Evolutionary conservation across 2,888 invertebrate species (phyloP).

Genomic region (Microdon myrmicae): DNA sequence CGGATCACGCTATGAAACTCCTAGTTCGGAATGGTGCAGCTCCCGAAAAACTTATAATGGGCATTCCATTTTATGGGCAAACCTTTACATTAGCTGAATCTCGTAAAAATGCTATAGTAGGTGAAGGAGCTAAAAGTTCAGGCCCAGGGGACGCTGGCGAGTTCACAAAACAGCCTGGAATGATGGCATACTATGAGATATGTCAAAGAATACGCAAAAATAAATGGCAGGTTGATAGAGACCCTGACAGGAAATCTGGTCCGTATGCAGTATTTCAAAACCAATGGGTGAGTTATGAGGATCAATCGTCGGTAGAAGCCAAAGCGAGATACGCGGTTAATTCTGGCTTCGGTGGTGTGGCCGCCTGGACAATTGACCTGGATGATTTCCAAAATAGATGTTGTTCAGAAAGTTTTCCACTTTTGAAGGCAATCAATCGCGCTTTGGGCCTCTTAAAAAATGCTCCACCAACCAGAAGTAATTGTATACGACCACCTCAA

Average conservation of each 20-base stretch:
- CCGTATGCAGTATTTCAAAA: slow-evolving; percentile 82
- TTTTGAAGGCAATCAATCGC: slow-evolving; percentile 80
- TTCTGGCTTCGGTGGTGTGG: slow-evolving; percentile 81
- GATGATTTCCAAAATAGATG: slow-evolving; percentile 89
- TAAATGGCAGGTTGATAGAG: slow-evolving; percentile 75
- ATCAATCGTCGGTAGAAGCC: slow-evolving; percentile 77
- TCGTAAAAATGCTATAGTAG: slow-evolving; percentile 61
- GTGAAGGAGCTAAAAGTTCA: slow-evolving; percentile 73
- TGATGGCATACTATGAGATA: slow-evolving; percentile 88
- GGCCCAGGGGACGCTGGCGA: slow-evolving; percentile 85
- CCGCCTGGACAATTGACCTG: slow-evolving; percentile 88
- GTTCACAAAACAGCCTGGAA: slow-evolving; percentile 85
- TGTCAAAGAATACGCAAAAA: slow-evolving; percentile 77
- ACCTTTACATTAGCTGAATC: slow-evolving; percentile 75
- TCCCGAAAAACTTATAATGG: slow-evolving; percentile 80
- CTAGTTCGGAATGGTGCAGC: slow-evolving; percentile 79
- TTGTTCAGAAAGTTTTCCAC: slow-evolving; percentile 81
- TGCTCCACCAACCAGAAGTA: slow-evolving; percentile 69
- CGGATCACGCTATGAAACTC: slow-evolving; percentile 83
- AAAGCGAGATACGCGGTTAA: slow-evolving; percentile 81
- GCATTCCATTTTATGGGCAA: slow-evolving; percentile 89
- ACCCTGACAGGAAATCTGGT: slow-evolving; percentile 70
- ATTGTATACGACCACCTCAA: slow-evolving; percentile 77
- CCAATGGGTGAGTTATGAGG: slow-evolving; percentile 93
- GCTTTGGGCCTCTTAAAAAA: slow-evolving; percentile 75